Base-by-base conservation (phyloP, 1,140 invertebrate species). In the Microplitis mediator region DNA sequence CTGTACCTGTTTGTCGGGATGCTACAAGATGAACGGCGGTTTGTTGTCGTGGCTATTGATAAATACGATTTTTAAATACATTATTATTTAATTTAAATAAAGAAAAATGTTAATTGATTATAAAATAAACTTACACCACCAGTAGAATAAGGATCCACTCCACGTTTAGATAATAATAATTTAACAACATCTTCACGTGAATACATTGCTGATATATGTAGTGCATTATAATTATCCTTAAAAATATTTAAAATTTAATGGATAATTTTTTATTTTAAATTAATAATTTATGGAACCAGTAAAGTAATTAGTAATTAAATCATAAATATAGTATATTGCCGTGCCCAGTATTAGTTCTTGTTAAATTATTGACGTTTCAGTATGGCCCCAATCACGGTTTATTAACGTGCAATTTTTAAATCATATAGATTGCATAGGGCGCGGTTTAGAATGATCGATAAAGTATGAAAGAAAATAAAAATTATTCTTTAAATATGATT, bases 111-210 rank as follows among this genome's bases (percentile, higher is more conserved):
- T 61, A 1, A 13, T 61, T 35, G 3, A 5, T 63, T 52, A 52
- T 39, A 45, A 39, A 23, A 11, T 3, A 4, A 4, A 92, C 94
- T 92, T 90, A 98, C 97, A 85, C 96, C 96, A 82, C 96, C 97
- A 5, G 94, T 92, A 32, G 95, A 92, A 80, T 94, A 95, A 32
- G 96, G 92, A 88, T 99, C 97, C 3, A 98, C 93, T 13, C 93
- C 96, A 84, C 93, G 93, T 85, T 96, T 96, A 52, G 92, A 91
- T 58, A 99, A 87, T 6, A 99, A 89, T 35, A 97, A 87, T 81
- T 97, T 96, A 81, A 98, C 94, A 65, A 97, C 95, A 84, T 99
- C 97, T 86, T 99, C 97, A 79, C 96, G 91, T 23, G 95, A 96
- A 85, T 95, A 94, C 91, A 96, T 94, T 35, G 96, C 94, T 14